These are phyloP conservation scores for Carabus problematicus DNA, from an alignment of 2,888 invertebrate genomes.

Conservation along the genomic window DNA sequence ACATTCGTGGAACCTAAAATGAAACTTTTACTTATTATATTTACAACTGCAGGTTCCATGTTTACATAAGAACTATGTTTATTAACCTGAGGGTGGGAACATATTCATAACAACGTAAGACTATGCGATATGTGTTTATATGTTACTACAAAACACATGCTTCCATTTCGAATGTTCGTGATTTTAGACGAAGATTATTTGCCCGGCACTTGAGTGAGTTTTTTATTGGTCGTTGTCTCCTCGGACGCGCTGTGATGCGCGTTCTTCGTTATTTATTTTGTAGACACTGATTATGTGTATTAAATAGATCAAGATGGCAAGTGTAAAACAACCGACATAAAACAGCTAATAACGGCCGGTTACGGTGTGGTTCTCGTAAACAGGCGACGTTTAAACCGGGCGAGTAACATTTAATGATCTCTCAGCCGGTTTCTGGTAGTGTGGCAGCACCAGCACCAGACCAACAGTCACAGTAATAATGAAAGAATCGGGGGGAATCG, in stretches of 20 bases:
- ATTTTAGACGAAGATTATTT: no score
- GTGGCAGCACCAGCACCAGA: background rate
- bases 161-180: no score
- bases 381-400: conserved; percentile 16
- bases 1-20: conserved; percentile 12
- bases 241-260: no score
- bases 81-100: no score
- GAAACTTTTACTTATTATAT: conserved; percentile 11
- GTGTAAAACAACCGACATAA: conserved; percentile 23
- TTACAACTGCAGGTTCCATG: no score
- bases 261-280: no score
- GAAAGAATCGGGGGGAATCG: background rate
- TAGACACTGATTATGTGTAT: background rate
- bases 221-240: no score
- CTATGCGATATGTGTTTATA: no score
- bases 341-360: conserved; percentile 22
- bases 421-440: background rate
- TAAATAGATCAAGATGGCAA: conserved; percentile 25
- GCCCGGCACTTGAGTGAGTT: no score
- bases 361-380: conserved; percentile 20
- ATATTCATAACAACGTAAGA: no score
- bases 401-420: conserved; percentile 22
- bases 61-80: no score
- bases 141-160: no score
- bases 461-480: background rate